phyloP scores from a whole-genome alignment of 2,797 vertebrate species.

The Epinephelus malabaricus region DNA sequence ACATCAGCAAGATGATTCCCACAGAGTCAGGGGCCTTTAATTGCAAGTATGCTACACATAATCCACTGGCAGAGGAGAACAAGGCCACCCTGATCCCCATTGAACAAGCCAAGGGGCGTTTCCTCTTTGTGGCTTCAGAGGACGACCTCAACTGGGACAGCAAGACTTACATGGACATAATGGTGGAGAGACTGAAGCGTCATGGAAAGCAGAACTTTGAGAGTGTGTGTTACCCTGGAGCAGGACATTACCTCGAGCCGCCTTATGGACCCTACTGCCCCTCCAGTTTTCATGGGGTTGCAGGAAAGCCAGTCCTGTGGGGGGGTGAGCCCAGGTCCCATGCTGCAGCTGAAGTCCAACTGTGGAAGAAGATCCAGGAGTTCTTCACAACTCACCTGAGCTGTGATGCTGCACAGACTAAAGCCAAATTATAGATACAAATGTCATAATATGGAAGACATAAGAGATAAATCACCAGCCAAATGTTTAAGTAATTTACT shows the following conservation, averaged over 20 bases:
- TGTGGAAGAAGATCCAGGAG: conserved; percentile 75
- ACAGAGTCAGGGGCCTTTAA: conserved; percentile 38
- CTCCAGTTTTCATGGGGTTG: conserved; percentile 43
- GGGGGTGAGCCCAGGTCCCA: conserved; percentile 73
- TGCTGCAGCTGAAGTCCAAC: conserved; percentile 69
- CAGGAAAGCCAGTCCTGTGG: conserved; percentile 41
- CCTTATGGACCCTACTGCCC: conserved; percentile 72
- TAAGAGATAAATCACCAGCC: too few relatives aligned
- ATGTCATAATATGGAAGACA: too few relatives aligned
- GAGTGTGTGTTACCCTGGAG: conserved; percentile 65
- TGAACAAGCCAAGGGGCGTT: conserved; percentile 83
- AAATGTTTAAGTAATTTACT: too few relatives aligned
- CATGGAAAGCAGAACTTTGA: conserved; percentile 70
- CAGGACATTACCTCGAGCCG: conserved; percentile 80
- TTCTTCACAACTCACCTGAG: conserved; percentile 69
- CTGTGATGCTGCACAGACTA: background rate
- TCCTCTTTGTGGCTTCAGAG: conserved; percentile 88
- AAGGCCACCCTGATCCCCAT: conserved; percentile 83
- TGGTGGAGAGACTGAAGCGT: conserved; percentile 76
- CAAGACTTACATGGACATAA: conserved; percentile 60
- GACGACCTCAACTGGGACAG: conserved; percentile 89
- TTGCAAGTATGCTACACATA: fast-evolving
- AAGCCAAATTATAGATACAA: conserved; percentile 49
- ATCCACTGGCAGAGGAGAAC: conserved; percentile 76
- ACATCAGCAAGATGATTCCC: conserved; percentile 2